Percentiles rank a stretch among this genome's conserved stretches.
These are phyloP conservation scores for Rhabdomys pumilio DNA, from an alignment of 2,797 vertebrate species.

Conservation along the genomic window DNA sequence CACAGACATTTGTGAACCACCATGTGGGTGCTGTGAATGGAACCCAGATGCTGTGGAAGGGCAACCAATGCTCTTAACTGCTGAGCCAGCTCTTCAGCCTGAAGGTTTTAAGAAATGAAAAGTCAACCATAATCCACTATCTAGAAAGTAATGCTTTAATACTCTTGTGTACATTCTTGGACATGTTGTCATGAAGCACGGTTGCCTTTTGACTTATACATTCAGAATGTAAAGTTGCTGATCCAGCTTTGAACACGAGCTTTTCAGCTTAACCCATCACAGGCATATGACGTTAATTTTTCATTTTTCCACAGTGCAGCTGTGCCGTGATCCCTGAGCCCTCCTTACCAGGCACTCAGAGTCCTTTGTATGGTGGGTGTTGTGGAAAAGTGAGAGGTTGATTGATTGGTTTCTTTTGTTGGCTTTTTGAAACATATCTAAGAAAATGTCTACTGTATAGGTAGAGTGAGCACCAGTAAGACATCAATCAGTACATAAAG, in stretches of 20 bases:
- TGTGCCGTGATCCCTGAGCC: neutral
- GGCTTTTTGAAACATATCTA: neutral
- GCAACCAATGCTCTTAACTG: neutral
- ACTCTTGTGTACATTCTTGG: neutral
- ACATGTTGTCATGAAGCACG: neutral
- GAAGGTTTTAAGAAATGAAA: constrained; percentile 15
- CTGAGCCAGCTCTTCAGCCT: neutral
- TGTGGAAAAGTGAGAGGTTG: neutral
- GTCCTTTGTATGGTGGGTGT: neutral
- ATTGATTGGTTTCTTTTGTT: neutral
- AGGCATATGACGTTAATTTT: neutral
- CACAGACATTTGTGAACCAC: neutral
- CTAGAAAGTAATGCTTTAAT: neutral
- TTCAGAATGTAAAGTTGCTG: neutral
- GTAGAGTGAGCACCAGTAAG: neutral
- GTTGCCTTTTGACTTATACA: neutral
- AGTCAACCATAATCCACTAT: neutral
- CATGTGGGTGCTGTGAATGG: neutral
- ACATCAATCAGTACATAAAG: neutral
- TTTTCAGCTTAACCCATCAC: neutral
- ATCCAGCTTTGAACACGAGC: neutral
- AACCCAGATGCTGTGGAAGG: neutral
- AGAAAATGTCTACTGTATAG: neutral
- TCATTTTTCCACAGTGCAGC: neutral
- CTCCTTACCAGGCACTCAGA: neutral